Base-by-base conservation (phyloP, 2,888 invertebrate genomes). In the Altica lythri region DNA sequence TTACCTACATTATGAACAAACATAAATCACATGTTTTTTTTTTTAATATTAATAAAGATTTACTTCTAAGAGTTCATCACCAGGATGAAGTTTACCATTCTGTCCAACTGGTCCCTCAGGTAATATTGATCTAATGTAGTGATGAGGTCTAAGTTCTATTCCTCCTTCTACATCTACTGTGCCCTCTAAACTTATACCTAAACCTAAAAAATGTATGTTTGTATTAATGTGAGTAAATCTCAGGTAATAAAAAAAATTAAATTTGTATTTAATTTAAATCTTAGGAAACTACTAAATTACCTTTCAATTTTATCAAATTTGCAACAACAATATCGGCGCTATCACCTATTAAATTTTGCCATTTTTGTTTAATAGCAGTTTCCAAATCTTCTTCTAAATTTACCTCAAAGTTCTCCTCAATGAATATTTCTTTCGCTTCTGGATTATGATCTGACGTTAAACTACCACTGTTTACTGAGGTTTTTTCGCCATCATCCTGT, bases 131-230 rank as follows among this genome's bases (percentile, higher is more conserved):
- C 98, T 85, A 68, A 99, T 97, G 74, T 95, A 98, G 79, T 98
- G 98, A 79, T 97, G 97, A n/a, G 99, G 98, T 65, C 96, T 84
- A 30, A 96, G 87, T 80, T 99, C 98, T 65, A 91, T 86, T 2
- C 98, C 99, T 66, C 92, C 90, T 78, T 98, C 97, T 1, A 62
- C 96, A 73, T 99, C 98, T 9, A 97, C 98, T 0, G 98, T 99
- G 22, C 99, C 98, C 79, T 98, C 97, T 60, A 98, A 82, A 75
- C 95, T 97, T 69, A 99, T 96, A 3, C 98, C 98, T 60, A 99
- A 83, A 25, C 70, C 64, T 65, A 42, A 46, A 47, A 27, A 8
- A 18, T n/a, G n/a, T n/a, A n/a, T n/a, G n/a, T n/a, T n/a, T n/a
- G n/a, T n/a, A n/a, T n/a, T n/a, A n/a, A n/a, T n/a, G n/a, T n/a